Percentiles rank a stretch among this genome's conserved stretches.
Evolutionary conservation across 35 echinoderm and acorn worm species (phyloP).

Genomic region (Nesometra sesokonis): DNA sequence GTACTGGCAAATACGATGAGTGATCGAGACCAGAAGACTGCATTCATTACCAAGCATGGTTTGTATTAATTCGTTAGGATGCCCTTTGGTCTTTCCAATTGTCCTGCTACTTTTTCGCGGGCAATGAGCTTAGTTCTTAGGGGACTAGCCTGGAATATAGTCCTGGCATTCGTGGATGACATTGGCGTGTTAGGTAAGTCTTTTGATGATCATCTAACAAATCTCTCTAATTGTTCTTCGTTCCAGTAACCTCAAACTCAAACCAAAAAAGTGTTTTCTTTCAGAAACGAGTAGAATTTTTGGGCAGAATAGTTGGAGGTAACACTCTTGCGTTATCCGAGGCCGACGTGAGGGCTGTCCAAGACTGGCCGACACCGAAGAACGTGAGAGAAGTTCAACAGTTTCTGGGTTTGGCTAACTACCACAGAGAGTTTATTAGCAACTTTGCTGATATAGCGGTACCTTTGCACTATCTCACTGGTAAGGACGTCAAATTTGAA

Average conservation of each 20-base stretch:
- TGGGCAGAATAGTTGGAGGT: not conserved
- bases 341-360: not conserved
- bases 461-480: slow-evolving; percentile 4
- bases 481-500: not conserved
- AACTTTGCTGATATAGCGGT: too few species aligned
- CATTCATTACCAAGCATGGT: slow-evolving; percentile 37
- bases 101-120: slow-evolving; percentile 25
- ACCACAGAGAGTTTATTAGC: slow-evolving; percentile 32
- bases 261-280: slow-evolving; percentile 40
- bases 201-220: slow-evolving; percentile 7
- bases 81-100: slow-evolving; percentile 46
- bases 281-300: slow-evolving; percentile 31
- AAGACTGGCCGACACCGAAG: not conserved
- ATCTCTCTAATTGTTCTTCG: slow-evolving; percentile 10
- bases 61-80: slow-evolving; percentile 34
- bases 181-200: slow-evolving; percentile 13
- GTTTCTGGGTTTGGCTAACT: slow-evolving; percentile 37
- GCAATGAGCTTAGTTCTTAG: slow-evolving; percentile 7
- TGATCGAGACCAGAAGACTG: slow-evolving; percentile 22
- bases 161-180: slow-evolving; percentile 16
- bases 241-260: slow-evolving; percentile 16
- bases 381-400: slow-evolving; percentile 19
- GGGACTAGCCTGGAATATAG: not conserved
- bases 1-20: slow-evolving; percentile 34
- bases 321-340: not conserved